phyloP scores from a whole-genome alignment of 2,888 invertebrate species.

The Lissonota sp. region DNA sequence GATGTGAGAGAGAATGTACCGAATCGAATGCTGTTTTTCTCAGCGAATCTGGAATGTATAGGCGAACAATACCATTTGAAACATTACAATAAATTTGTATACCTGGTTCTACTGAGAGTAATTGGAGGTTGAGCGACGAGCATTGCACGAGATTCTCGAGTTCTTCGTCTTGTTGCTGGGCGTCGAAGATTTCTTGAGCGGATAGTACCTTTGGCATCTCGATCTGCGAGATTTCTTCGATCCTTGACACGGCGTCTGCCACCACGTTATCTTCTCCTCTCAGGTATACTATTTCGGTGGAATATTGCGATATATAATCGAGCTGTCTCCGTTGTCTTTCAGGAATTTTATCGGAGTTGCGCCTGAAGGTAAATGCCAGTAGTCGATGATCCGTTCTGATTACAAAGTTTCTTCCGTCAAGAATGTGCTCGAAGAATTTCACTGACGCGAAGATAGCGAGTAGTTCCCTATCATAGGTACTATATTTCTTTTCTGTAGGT shows the following conservation, averaged over 20 bases:
- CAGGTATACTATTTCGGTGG: background rate
- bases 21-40: conserved; percentile 16
- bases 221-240: background rate
- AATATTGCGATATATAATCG: conserved; percentile 2
- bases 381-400: conserved; percentile 15
- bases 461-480: conserved; percentile 5
- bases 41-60: conserved; percentile 2
- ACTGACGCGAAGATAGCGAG: conserved; percentile 5
- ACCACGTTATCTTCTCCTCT: conserved; percentile 6
- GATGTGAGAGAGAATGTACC: conserved; percentile 22
- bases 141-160: background rate
- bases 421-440: conserved; percentile 5
- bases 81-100: conserved; percentile 16
- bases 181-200: conserved; percentile 2
- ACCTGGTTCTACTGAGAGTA: conserved; percentile 20
- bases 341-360: background rate
- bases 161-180: conserved; percentile 6
- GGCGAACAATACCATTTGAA: conserved; percentile 15
- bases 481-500: background rate
- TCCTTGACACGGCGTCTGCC: conserved; percentile 7
- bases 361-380: background rate
- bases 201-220: conserved; percentile 7
- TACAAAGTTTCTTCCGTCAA: background rate
- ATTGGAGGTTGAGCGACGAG: conserved; percentile 20
- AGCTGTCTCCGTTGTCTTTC: conserved; percentile 14